Base-by-base conservation (phyloP, 2,797 vertebrate genomes). In the Okamejei kenojei region DNA sequence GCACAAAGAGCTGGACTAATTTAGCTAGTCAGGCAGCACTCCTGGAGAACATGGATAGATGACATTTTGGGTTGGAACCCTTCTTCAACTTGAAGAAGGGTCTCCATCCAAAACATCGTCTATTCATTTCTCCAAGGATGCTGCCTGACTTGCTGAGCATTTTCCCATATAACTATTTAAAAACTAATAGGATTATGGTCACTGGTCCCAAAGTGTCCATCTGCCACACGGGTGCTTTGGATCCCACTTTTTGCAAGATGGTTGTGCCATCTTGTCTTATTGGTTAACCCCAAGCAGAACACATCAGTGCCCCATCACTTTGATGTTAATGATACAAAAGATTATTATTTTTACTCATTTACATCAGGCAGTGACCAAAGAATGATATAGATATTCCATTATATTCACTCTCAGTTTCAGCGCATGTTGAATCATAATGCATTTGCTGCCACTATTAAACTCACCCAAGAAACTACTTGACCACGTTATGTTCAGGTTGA, bases 401-500 rank as follows among this genome's bases (percentile, higher is more conserved):
- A 32, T 17, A 63, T 65, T 35, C n/a, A 29, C 10, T 88, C 10
- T 63, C 61, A 88, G 6, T 35, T 68, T 88, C 17, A 68, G n/a
- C 61, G 68, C 1, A 88, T n/a, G 32, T 54, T 29, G 15, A 35
- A 35, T 8, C 19, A 32, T 65, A 68, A 88, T 68, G 8, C n/a
- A 68, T 35, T 88, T 8, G 7, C 17, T 17, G 8, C 68, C 21
- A 19, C 13, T 32, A 23, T 63, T 23, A 80, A 86, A 79, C 94
- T 96, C 96, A 99, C 99, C 98, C 94, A 98, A 97, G 96, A 99
- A 99, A 94, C 98, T 99, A 0, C 98, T 97, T 0, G 98, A 98
- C 99, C 99, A 99, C 54, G 98, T 99, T 54, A 99, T 99, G 95
- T 99, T 99, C 94, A 99, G 98, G 95, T 99, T 99, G 96, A 99